Percentiles rank a stretch among this genome's conserved stretches.
phyloP scores from a whole-genome alignment of 2,888 invertebrate genomes.

The Priocnemis perturbator region DNA sequence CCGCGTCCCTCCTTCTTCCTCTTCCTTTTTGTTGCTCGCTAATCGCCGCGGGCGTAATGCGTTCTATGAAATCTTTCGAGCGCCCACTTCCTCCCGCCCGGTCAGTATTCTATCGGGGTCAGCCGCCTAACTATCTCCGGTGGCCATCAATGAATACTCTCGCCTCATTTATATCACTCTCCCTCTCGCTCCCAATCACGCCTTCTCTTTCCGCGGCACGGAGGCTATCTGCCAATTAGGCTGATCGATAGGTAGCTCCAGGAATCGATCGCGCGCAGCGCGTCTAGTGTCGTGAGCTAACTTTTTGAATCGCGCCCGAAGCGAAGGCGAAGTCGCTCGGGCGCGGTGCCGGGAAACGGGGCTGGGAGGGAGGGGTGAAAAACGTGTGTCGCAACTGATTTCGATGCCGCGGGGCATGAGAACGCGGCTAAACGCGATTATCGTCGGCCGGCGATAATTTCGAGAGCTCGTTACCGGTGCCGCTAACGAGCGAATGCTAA shows the following conservation, averaged over 20 bases:
- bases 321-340: too few relatives aligned
- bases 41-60: background rate
- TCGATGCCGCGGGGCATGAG: background rate
- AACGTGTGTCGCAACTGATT: background rate
- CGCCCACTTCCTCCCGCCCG: constrained; percentile 7
- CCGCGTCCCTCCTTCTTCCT: background rate
- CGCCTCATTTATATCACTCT: constrained; percentile 17
- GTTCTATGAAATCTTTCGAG: background rate
- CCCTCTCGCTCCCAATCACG: constrained; percentile 26
- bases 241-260: constrained; percentile 31
- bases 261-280: background rate
- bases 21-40: too few relatives aligned
- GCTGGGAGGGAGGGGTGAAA: background rate
- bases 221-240: constrained; percentile 27
- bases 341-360: background rate
- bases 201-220: constrained; percentile 11
- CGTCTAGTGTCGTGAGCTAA: background rate
- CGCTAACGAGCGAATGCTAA: constrained; percentile 41
- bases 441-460: constrained; percentile 36
- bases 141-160: constrained; percentile 19
- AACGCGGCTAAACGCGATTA: constrained; percentile 31
- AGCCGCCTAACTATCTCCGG: constrained; percentile 15
- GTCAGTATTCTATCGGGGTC: constrained; percentile 34
- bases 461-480: constrained; percentile 40
- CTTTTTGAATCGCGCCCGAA: background rate